A percentile compares a stretch with the other conserved stretches of the same genome.
Evolutionary conservation across 2,797 vertebrate species (phyloP).

Genomic region (Sciurus carolinensis): DNA sequence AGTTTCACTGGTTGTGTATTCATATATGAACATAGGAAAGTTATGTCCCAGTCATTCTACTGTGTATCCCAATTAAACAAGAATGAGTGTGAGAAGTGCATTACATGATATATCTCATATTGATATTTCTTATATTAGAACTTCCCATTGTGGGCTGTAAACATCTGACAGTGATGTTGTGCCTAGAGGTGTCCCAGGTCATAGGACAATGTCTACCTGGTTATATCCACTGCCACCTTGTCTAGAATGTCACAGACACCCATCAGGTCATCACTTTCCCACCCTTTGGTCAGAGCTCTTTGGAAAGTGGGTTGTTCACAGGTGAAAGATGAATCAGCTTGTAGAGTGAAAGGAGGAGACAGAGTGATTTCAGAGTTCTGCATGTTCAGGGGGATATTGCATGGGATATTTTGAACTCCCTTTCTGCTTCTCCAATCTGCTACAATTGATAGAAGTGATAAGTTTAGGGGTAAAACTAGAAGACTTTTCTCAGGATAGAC

Average conservation of each 20-base stretch:
- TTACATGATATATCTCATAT: neutral
- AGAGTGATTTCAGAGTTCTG: neutral
- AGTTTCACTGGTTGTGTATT: too few species aligned
- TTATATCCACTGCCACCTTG: neutral
- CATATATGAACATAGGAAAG: too few species aligned
- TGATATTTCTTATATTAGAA: neutral
- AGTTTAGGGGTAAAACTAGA: neutral
- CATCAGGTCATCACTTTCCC: neutral
- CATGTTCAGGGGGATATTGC: neutral
- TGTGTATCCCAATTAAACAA: neutral
- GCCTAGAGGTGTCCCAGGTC: neutral
- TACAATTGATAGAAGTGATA: neutral
- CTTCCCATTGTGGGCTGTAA: neutral
- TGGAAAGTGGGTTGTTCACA: neutral
- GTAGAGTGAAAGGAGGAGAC: rapidly evolving
- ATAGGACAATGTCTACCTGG: neutral
- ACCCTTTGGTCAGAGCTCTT: neutral
- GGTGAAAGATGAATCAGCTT: neutral
- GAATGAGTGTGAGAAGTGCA: neutral
- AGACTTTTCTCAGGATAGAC: neutral
- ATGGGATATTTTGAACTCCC: neutral
- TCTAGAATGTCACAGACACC: neutral
- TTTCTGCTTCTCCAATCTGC: neutral
- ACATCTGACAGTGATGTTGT: neutral
- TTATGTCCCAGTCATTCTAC: too few species aligned